Conservation (phyloP, 2,797 vertebrate species). For the Melanotaenia trifasciata region DNA sequence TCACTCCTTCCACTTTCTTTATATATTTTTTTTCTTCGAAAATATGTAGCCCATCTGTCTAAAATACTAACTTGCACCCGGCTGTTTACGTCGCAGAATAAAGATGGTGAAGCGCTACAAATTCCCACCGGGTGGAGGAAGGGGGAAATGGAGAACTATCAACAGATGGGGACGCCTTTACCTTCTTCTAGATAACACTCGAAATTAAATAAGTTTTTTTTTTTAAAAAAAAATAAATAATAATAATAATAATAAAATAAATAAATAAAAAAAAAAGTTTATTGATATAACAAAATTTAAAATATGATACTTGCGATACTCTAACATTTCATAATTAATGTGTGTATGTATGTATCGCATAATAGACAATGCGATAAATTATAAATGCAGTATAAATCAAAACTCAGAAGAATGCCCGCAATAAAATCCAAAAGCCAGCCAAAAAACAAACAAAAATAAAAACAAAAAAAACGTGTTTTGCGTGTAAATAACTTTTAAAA, state of each 20-base stretch:
- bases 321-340: too few species aligned
- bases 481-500: background rate
- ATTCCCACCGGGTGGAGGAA: background rate
- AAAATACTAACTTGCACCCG: background rate
- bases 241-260: too few species aligned
- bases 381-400: background rate
- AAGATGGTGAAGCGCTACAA: background rate
- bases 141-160: background rate
- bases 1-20: background rate
- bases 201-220: too few species aligned
- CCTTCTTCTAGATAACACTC: too few species aligned
- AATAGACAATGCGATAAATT: too few species aligned
- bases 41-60: background rate
- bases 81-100: background rate
- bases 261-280: too few species aligned
- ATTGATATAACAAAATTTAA: too few species aligned
- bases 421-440: background rate
- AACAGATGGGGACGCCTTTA: background rate
- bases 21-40: background rate
- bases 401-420: background rate
- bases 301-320: too few species aligned
- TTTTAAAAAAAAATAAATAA: background rate
- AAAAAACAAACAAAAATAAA: too few species aligned
- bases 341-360: too few species aligned
- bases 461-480: background rate